Evolutionary conservation across 2,797 vertebrate species (phyloP).

Genomic region (Holocentrus rufus): DNA sequence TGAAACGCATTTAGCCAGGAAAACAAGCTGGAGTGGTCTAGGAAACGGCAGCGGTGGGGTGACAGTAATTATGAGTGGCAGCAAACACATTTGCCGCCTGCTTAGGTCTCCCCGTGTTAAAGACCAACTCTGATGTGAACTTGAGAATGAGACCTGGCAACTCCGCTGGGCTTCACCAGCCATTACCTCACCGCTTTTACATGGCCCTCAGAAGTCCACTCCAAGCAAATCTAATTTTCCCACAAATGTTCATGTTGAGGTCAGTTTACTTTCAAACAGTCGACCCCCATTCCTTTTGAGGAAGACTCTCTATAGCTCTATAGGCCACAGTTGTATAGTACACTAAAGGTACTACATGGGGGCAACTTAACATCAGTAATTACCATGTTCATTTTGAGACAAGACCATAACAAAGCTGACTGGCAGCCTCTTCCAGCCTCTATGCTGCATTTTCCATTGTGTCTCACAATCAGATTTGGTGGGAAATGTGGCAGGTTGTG

Average conservation of each 20-base stretch:
- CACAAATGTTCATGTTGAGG: conserved; percentile 22
- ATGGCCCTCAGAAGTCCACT: conserved; percentile 34
- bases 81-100: conserved; percentile 66
- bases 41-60: conserved; percentile 57
- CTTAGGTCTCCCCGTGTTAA: conserved; percentile 51
- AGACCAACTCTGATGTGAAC: conserved; percentile 18
- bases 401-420: too few species aligned
- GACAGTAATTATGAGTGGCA: conserved; percentile 76
- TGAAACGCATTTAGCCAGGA: conserved; percentile 64
- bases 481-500: too few species aligned
- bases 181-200: conserved; percentile 59
- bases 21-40: conserved; percentile 60
- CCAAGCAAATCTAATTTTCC: conserved; percentile 33
- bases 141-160: conserved; percentile 53
- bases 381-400: too few species aligned
- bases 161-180: conserved; percentile 40
- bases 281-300: conserved; percentile 10
- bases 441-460: too few species aligned
- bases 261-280: conserved; percentile 9
- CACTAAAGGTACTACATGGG: too few species aligned
- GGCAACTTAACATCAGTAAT: too few species aligned
- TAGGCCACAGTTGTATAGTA: not conserved
- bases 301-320: not conserved
- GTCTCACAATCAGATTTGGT: too few species aligned
- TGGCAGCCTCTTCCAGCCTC: too few species aligned